These are phyloP conservation scores for Sesia bembeciformis DNA, from an alignment of 2,888 invertebrate genomes.

Conservation along the genomic window DNA sequence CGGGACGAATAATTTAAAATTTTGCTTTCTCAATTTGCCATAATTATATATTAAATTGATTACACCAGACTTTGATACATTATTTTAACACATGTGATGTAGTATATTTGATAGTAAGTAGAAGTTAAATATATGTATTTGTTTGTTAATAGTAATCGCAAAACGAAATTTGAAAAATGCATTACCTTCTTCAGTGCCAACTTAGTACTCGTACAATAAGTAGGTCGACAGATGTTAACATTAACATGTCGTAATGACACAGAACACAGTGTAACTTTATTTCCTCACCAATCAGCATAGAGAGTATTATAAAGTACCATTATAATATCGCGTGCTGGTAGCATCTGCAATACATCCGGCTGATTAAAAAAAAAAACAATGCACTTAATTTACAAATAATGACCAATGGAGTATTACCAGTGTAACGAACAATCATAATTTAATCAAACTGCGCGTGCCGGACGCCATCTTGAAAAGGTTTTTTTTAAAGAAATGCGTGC, in stretches of 20 bases:
- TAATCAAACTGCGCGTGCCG: constrained; percentile 39
- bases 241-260: background rate
- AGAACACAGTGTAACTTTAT: background rate
- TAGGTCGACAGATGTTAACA: background rate
- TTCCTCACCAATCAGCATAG: background rate
- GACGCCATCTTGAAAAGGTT: constrained; percentile 21
- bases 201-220: background rate
- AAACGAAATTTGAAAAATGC: no score
- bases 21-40: no score
- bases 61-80: no score
- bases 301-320: constrained; percentile 1
- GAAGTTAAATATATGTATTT: no score
- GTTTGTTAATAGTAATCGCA: no score
- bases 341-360: constrained; percentile 19
- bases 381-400: constrained; percentile 66
- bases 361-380: constrained; percentile 15
- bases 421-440: constrained; percentile 39
- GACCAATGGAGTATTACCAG: constrained; percentile 36
- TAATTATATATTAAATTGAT: no score
- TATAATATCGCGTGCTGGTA: constrained; percentile 32
- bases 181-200: no score
- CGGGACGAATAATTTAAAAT: no score
- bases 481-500: constrained; percentile 46
- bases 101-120: no score
- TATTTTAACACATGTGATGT: no score